Evolutionary conservation across 2,113 vertebrate species (phyloP), one percentile per base, ranked within the genome.

Genomic region (Panthera uncia): DNA sequence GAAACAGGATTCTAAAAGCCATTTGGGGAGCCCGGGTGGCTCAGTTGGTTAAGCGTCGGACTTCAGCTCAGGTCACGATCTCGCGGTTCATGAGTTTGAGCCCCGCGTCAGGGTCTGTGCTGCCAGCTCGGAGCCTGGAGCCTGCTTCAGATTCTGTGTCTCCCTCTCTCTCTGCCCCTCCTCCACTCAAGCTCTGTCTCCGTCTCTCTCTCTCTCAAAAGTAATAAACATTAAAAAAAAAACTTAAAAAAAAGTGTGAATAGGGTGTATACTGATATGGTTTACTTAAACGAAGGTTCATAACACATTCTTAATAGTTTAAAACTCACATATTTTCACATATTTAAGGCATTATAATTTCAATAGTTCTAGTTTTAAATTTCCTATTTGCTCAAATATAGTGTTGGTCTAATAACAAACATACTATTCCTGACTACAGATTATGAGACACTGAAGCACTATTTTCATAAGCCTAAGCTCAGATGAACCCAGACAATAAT

Each of bases 281-380:
- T 4, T 55, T 80, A 79, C 41, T 76, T 94, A 91, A 88, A 9
- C 83, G 52, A 83, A 48, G 1, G 1, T 71, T 86, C 8, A 45
- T 63, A 80, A 57, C 18, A 78, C 11, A 5, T 41, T 66, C n/a
- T 66, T 94, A 6, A 71, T 83, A 45, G 38, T 10, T 95, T 65
- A 92, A 97, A 88, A 66, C 5, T 79, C 27, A 83, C 71, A 73
- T 94, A 68, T 61, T 89, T 89, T 84, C 16, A 69, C 73, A 38
- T 73, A 4, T 82, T 84, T 69, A 91, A 89, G 52, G n/a, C 89
- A 65, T 45, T 93, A 50, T 52, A 83, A 61, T 63, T 94, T 86
- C 10, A 88, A 50, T 50, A 68, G 76, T n/a, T 89, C 52, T 21
- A 83, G 52, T 48, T 93, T 89, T 55, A 90, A 45, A 92, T 18